Conservation (phyloP, 2,797 vertebrate genomes). For the Dicrostonyx torquatus region DNA sequence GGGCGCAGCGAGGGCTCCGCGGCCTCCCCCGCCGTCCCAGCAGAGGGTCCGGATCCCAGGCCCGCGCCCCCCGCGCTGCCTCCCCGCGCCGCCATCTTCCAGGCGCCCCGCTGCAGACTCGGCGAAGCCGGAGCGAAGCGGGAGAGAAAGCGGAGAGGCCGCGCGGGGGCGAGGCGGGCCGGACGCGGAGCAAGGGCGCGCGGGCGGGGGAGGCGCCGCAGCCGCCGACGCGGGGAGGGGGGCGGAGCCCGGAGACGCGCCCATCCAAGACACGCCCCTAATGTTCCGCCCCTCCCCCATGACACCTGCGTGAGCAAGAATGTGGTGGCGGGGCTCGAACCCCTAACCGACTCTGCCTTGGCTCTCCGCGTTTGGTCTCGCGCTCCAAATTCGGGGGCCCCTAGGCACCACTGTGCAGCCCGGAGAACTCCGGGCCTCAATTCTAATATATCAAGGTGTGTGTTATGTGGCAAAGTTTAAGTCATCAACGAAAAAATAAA, state of each 20-base stretch:
- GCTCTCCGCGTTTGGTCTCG: background rate
- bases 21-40: conserved; percentile 22
- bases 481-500: background rate
- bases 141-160: conserved; percentile 48
- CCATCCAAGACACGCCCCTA: background rate
- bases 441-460: background rate
- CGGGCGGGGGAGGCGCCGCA: conserved; percentile 48
- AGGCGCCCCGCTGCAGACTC: conserved; percentile 62
- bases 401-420: background rate
- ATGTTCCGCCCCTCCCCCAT: background rate
- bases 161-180: conserved; percentile 47
- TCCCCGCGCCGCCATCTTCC: conserved; percentile 74
- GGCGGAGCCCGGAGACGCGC: conserved; percentile 63
- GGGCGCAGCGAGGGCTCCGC: conserved; percentile 47
- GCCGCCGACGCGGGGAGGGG: conserved; percentile 59
- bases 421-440: background rate
- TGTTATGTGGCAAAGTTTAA: conserved; percentile 10
- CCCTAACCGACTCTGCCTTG: background rate
- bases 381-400: background rate
- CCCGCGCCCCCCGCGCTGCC: conserved; percentile 44
- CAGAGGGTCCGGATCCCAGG: background rate
- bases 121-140: conserved; percentile 26
- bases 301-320: conserved; percentile 36
- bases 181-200: background rate
- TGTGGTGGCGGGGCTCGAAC: background rate